Evolutionary conservation across 2,113 vertebrate species (phyloP), one percentile per base, ranked within the genome.

Genomic region (Gnathonemus longibarbis): DNA sequence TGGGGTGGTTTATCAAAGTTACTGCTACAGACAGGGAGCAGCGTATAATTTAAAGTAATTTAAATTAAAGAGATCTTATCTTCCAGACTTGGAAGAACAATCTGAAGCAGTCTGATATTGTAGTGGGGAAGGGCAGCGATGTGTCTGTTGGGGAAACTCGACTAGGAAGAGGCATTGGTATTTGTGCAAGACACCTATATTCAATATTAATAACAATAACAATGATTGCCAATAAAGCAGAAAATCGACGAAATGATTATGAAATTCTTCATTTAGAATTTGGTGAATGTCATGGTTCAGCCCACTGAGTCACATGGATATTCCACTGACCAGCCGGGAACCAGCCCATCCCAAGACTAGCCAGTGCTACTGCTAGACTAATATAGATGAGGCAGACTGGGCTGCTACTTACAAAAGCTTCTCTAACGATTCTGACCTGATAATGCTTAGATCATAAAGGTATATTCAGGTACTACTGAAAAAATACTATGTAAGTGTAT

Each of bases 31-130:
- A 84, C 88, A 84, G 27, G 80, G 80, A 88, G 15, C 48, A 89
- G 88, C 89, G 62, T 50, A 49, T 90, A 24, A 83, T 83, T 83
- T 90, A 89, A 77, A 90, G 46, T 84, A 48, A 74, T 89, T 92
- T 90, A 89, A 90, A 91, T 88, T 88, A 83, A 90, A 86, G 10
- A 9, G 89, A 91, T 92, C 70, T 89, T 91, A 92, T 91, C 89
- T 27, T 56, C 39, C 58, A 90, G 84, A 53, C 62, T 27, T 56
- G 85, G 88, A 83, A 90, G 74, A 3, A 85, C 87, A 35, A 58
- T 88, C 89, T 21, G 9, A 90, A 74, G 24, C 45, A 70, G 35
- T 62, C 80, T 45, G 88, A 90, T 56, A 88, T 56, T 42, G 88
- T 21, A 46, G 27, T 10, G 42, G 31, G 31, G 53, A 88, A 66